Base-by-base conservation (phyloP, 2,888 invertebrate genomes). In the Mesorhabditis sp. region DNA sequence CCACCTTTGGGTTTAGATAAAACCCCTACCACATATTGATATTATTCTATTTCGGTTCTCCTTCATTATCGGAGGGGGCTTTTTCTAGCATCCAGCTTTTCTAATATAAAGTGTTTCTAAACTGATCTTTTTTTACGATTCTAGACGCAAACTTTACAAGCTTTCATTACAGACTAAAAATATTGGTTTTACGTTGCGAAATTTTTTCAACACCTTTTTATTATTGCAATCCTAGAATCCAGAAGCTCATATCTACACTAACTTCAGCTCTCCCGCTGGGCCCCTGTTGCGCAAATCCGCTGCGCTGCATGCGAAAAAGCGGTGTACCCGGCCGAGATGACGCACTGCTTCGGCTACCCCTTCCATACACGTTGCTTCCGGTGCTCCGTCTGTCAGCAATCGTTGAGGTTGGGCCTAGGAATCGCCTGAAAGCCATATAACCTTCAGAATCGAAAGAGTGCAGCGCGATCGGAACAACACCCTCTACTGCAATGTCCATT, bases 301-400 rank as follows among this genome's bases (percentile, higher is more conserved):
- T 81, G 80, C 67, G 67, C 73, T 41, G 63, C 74, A 42, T 81
- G 80, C 70, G 65, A 67, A 6, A 76, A 72, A 43, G 75, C 76
- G 15, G 80, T 80, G 6, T 81, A 81, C 66, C 66, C 75, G 4
- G 80, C 80, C 5, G 80, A 81, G 68, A 76, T 77, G 67, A 77
- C 78, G 61, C 77, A 76, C 28, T 81, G 80, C 65, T 79, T 79
- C 70, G 78, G 77, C 0, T 65, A 70, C 62, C 71, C 76, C 43
- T 81, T 76, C 50, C 80, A 81, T 67, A 69, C 74, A 7, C 77
- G 76, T 64, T 81, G 80, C 65, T 81, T 81, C 74, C 68, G 79
- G 69, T 81, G 80, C 67, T 6, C 63, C 10, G 75, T 76, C 28
- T 81, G 80, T 71, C 71, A 73, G 67, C 79, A 78, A 62, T 71